Percentiles rank a stretch among this genome's conserved stretches.
phyloP scores from a whole-genome alignment of 2,797 vertebrate species.

The Notolepis coatsorum region DNA sequence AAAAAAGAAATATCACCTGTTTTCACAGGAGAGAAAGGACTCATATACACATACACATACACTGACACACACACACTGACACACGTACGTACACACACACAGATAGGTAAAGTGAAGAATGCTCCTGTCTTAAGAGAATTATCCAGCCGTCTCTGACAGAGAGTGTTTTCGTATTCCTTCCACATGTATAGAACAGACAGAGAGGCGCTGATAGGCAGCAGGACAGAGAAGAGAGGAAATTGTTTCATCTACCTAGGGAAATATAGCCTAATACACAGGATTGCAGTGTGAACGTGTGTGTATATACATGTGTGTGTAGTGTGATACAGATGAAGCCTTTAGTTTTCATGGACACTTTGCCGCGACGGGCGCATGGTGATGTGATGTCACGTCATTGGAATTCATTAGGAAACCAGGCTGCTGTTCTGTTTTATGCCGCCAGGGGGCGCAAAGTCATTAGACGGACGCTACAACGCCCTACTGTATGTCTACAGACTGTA shows the following conservation, averaged over 20 bases:
- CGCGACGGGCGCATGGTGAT: too few relatives aligned
- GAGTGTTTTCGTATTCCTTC: neutral
- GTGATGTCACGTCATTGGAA: too few relatives aligned
- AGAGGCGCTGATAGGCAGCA: neutral
- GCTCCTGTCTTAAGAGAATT: neutral
- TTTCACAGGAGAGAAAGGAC: neutral
- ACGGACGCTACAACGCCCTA: too few relatives aligned
- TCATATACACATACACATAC: neutral
- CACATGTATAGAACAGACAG: conserved; percentile 3
- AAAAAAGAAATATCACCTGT: conserved; percentile 7
- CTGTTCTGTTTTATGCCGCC: too few relatives aligned
- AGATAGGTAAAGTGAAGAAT: neutral
- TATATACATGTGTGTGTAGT: too few relatives aligned
- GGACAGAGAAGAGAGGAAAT: neutral
- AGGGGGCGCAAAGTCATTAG: too few relatives aligned
- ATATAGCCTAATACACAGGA: conserved; percentile 29
- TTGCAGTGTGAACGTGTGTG: too few relatives aligned
- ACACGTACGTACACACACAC: neutral
- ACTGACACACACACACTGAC: neutral
- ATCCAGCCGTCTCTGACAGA: neutral
- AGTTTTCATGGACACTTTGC: too few relatives aligned
- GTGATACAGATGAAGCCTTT: too few relatives aligned
- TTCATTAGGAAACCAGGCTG: too few relatives aligned
- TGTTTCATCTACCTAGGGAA: conserved; percentile 25
- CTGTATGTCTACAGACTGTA: too few relatives aligned